A percentile compares a stretch with the other conserved stretches of the same genome.
Evolutionary conservation across 2,888 invertebrate genomes (phyloP).

Genomic region (Macaria notata): DNA sequence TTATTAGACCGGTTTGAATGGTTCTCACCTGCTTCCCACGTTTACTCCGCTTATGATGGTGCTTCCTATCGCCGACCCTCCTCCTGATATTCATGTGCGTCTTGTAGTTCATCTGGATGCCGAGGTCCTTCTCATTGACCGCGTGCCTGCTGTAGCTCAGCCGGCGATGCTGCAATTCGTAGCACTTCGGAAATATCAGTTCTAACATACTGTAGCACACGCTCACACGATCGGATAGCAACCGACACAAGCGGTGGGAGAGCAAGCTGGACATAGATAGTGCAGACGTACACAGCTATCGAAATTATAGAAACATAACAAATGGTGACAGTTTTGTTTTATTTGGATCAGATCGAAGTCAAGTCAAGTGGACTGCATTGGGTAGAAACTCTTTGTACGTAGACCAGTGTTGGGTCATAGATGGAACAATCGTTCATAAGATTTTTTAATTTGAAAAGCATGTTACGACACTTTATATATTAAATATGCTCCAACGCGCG

Average conservation of each 20-base stretch:
- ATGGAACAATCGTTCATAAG: too few species aligned
- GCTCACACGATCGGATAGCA: conserved; percentile 17
- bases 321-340: too few species aligned
- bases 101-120: conserved; percentile 93
- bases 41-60: conserved; percentile 93
- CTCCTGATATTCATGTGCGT: conserved; percentile 95
- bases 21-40: conserved; percentile 88
- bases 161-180: conserved; percentile 87
- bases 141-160: conserved; percentile 95
- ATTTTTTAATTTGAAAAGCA: too few species aligned
- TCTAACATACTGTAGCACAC: conserved; percentile 21
- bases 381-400: too few species aligned
- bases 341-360: too few species aligned
- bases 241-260: conserved; percentile 26
- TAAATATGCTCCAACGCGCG: too few species aligned
- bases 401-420: too few species aligned
- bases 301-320: neutral
- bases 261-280: conserved; percentile 20
- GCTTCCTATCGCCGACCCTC: conserved; percentile 92
- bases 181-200: conserved; percentile 26
- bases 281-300: conserved; percentile 9
- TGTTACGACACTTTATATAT: too few species aligned
- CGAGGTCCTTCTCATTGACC: conserved; percentile 93
- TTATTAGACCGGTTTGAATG: neutral
- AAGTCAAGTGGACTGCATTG: too few species aligned